These are phyloP conservation scores for Anableps anableps DNA, from an alignment of 2,797 vertebrate species.

Conservation along the genomic window DNA sequence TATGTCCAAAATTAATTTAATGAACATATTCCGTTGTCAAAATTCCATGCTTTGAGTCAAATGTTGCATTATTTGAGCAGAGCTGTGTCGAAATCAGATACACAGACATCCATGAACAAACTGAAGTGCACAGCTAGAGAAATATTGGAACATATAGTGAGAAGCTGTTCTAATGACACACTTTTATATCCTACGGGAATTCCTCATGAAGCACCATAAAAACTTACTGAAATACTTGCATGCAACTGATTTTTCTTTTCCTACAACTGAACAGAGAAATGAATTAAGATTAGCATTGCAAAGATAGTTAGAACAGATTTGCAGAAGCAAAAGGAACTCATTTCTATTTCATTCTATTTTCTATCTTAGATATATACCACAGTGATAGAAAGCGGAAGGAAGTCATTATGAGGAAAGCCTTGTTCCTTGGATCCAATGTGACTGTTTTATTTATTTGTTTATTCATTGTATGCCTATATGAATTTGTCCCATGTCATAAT, in stretches of 20 bases:
- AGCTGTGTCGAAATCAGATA: background rate
- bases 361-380: background rate
- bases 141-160: background rate
- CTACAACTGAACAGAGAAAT: background rate
- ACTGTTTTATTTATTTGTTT: background rate
- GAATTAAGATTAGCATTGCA: background rate
- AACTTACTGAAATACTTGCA: background rate
- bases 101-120: background rate
- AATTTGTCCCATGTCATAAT: background rate
- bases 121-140: background rate
- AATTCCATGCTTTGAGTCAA: background rate
- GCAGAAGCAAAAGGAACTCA: background rate
- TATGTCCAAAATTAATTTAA: background rate
- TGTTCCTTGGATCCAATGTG: background rate
- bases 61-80: background rate
- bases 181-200: background rate
- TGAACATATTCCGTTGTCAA: background rate
- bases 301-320: background rate
- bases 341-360: background rate
- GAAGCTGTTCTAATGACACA: background rate
- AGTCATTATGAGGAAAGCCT: slow-evolving; percentile 3
- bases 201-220: background rate
- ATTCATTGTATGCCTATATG: background rate
- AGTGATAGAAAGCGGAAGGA: background rate
- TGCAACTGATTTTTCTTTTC: background rate